A percentile compares a stretch with the other conserved stretches of the same genome.
phyloP scores from a whole-genome alignment of 2,888 invertebrate species.

The Nemoura dubitans region DNA sequence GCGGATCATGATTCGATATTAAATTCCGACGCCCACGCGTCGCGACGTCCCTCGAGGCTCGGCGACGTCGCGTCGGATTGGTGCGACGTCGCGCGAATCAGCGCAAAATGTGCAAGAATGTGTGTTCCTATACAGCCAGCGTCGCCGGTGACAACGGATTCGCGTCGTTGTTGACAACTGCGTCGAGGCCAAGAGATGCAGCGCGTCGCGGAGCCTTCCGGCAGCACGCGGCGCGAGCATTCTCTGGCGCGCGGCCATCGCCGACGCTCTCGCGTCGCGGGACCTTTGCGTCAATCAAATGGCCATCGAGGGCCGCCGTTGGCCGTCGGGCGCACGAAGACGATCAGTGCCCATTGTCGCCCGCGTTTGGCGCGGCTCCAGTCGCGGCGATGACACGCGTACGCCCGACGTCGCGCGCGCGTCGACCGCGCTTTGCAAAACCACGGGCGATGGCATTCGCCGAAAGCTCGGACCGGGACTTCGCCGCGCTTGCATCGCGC shows the following conservation, averaged over 20 bases:
- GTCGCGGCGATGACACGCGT: neutral
- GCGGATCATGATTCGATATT: neutral
- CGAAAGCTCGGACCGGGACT: neutral
- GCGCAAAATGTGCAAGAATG: neutral
- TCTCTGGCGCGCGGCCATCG: neutral
- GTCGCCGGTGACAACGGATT: too few relatives aligned
- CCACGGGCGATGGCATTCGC: too few relatives aligned
- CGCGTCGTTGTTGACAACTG: too few relatives aligned
- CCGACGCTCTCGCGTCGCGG: neutral
- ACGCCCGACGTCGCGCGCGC: neutral
- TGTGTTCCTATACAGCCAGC: too few relatives aligned
- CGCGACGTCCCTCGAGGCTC: neutral
- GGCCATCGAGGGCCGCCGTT: neutral
- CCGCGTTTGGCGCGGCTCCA: neutral
- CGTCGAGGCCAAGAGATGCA: conserved; percentile 1
- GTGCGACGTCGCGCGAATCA: neutral
- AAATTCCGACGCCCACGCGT: neutral
- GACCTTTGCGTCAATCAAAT: neutral
- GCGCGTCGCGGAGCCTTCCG: neutral
- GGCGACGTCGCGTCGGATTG: neutral
- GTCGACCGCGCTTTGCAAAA: neutral
- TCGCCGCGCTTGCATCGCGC: neutral
- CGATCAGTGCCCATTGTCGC: too few relatives aligned
- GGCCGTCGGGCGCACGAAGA: too few relatives aligned
- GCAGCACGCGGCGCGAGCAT: neutral